phyloP scores from a whole-genome alignment of 2,888 invertebrate genomes.

The Phaonia tiefii region DNA sequence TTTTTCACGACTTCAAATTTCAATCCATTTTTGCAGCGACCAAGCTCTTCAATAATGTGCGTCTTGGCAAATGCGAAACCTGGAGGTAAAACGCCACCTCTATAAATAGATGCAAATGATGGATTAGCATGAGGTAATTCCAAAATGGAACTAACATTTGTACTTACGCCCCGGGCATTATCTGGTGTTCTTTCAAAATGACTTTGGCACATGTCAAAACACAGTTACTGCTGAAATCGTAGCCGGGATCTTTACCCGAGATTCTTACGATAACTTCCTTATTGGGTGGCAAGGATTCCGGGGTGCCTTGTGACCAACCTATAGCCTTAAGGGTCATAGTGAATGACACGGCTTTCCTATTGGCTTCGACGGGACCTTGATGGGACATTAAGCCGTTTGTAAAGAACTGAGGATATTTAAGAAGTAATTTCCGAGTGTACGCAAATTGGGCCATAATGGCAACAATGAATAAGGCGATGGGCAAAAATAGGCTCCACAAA shows the following conservation, averaged over 20 bases:
- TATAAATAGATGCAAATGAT: slow-evolving; percentile 20
- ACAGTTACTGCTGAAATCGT: slow-evolving; percentile 88
- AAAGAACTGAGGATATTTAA: slow-evolving; percentile 86
- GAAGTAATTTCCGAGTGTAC: slow-evolving; percentile 83
- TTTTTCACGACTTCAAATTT: slow-evolving; percentile 83
- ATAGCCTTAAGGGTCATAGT: slow-evolving; percentile 85
- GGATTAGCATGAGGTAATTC: neutral
- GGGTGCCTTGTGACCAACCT: slow-evolving; percentile 86
- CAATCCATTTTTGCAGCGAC: slow-evolving; percentile 83
- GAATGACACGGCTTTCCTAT: slow-evolving; percentile 83
- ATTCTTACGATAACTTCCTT: slow-evolving; percentile 85
- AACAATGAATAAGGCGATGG: slow-evolving; percentile 81
- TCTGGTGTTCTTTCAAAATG: slow-evolving; percentile 86
- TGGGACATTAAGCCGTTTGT: slow-evolving; percentile 85
- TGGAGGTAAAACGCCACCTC: slow-evolving; percentile 91
- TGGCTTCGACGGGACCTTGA: slow-evolving; percentile 84
- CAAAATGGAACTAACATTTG: no score
- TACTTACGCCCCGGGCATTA: slow-evolving; percentile 83
- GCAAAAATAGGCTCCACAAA: slow-evolving; percentile 81
- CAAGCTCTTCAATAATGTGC: slow-evolving; percentile 86
- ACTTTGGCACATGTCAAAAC: slow-evolving; percentile 87
- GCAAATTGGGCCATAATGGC: slow-evolving; percentile 83
- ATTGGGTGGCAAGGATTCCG: slow-evolving; percentile 82
- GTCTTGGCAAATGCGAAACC: slow-evolving; percentile 92
- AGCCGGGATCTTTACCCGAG: slow-evolving; percentile 81